These are phyloP conservation scores for Desoria tigrina DNA, from an alignment of 2,888 invertebrate genomes.

Conservation along the genomic window DNA sequence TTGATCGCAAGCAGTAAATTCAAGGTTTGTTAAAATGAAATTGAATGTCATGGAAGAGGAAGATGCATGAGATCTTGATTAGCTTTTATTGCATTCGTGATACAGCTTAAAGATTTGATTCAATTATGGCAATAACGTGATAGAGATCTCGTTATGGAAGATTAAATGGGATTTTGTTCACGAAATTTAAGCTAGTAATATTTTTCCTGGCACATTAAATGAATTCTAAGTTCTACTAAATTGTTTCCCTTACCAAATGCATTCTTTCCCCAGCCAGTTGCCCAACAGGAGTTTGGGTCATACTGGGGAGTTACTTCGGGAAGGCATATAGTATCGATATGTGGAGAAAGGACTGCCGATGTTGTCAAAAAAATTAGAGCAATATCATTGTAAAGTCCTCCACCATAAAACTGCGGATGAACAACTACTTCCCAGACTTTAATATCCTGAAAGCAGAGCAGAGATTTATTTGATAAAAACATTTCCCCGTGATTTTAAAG, in stretches of 20 bases:
- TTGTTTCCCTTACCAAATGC: slow-evolving; percentile 63
- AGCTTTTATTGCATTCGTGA: slow-evolving; percentile 19
- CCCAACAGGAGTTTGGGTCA: slow-evolving; percentile 64
- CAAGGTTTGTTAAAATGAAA: too few species aligned
- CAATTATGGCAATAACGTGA: slow-evolving; percentile 19
- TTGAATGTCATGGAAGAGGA: neutral
- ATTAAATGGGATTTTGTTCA: slow-evolving; percentile 1
- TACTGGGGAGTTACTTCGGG: slow-evolving; percentile 60
- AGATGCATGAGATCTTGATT: slow-evolving; percentile 17
- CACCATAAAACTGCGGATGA: slow-evolving; percentile 68
- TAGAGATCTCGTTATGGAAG: slow-evolving; percentile 6
- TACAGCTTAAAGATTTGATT: slow-evolving; percentile 13
- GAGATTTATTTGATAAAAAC: neutral
- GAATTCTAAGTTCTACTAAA: neutral
- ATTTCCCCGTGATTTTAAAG: too few species aligned
- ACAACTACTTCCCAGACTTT: slow-evolving; percentile 54
- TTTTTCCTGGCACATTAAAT: neutral
- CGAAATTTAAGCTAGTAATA: neutral
- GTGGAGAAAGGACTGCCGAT: slow-evolving; percentile 66
- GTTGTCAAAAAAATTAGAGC: slow-evolving; percentile 68
- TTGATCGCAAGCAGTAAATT: too few species aligned
- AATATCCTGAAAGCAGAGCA: slow-evolving; percentile 41
- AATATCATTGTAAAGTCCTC: slow-evolving; percentile 73
- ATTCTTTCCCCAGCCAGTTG: slow-evolving; percentile 77
- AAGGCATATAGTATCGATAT: slow-evolving; percentile 71